Conservation (phyloP, 2,797 vertebrate genomes). For the Pseudochirops corinnae region DNA sequence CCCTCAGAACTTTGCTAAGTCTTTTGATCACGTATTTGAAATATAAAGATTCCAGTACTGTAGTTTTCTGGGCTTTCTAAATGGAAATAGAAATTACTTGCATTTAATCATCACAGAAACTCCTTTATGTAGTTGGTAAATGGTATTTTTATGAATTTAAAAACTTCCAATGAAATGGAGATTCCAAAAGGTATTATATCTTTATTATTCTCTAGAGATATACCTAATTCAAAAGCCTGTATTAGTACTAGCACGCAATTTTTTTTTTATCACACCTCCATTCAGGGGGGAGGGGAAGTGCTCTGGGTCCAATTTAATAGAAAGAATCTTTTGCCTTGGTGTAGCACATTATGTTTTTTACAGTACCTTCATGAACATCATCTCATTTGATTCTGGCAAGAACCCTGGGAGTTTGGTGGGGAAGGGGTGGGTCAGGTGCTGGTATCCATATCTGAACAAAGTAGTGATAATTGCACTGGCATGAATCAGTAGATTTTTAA, state of each 20-base stretch:
- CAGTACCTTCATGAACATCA: conserved; percentile 40
- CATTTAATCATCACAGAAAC: conserved; percentile 21
- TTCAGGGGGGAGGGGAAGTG: neutral
- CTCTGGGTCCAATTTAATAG: neutral
- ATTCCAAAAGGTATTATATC: neutral
- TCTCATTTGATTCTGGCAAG: conserved; percentile 23
- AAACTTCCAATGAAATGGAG: conserved; percentile 11
- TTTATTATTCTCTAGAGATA: conserved; percentile 1
- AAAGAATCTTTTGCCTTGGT: neutral
- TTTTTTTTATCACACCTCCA: conserved; percentile 10
- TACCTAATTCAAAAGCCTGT: conserved; percentile 14
- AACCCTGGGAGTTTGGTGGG: neutral
- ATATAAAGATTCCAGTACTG: conserved; percentile 13
- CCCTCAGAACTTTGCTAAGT: neutral
- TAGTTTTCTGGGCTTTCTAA: conserved; percentile 39
- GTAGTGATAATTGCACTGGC: neutral
- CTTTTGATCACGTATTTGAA: conserved; percentile 27
- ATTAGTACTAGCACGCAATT: neutral
- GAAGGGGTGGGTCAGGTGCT: neutral
- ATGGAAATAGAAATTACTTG: neutral
- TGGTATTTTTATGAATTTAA: conserved; percentile 18
- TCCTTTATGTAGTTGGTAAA: conserved; percentile 2
- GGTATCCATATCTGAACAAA: neutral
- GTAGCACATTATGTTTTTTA: neutral
- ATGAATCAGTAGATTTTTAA: neutral